A percentile compares a stretch with the other conserved stretches of the same genome.
These are phyloP conservation scores for Atractosteus spatula DNA, from an alignment of 2,113 vertebrate genomes.

Conservation along the genomic window DNA sequence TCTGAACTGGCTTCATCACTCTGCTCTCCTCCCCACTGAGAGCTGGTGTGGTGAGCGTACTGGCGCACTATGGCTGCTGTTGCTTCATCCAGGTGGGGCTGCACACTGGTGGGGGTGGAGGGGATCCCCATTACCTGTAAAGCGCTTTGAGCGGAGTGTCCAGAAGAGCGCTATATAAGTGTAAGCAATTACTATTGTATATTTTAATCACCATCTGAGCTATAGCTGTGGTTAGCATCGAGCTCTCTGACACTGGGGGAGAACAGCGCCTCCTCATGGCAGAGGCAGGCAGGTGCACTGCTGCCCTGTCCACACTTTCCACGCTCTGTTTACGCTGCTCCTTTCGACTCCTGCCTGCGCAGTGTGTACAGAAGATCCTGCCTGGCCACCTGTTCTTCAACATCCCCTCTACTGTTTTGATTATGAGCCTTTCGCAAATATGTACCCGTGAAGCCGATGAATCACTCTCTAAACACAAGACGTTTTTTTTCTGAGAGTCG, in stretches of 20 bases:
- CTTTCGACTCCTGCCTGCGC: neutral
- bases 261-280: neutral
- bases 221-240: no score
- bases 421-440: constrained; percentile 45
- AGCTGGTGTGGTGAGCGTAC: no score
- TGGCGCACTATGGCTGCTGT: no score
- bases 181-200: no score
- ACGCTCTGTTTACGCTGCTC: constrained; percentile 13
- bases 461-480: constrained; percentile 49
- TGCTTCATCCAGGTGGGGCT: no score
- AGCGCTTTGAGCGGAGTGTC: no score
- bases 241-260: neutral
- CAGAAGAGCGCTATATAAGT: no score
- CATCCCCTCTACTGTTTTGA: constrained; percentile 35
- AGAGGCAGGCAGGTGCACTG: neutral
- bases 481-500: constrained; percentile 15
- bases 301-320: neutral
- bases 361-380: constrained; percentile 38
- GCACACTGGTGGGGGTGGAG: no score
- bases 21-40: no score
- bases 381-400: constrained; percentile 42
- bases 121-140: no score
- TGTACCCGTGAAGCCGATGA: constrained; percentile 39
- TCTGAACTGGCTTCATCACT: no score
- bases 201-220: no score